A percentile compares a stretch with the other conserved stretches of the same genome.
Conservation (phyloP, 2,888 invertebrate species). For the Apoda limacodes region DNA sequence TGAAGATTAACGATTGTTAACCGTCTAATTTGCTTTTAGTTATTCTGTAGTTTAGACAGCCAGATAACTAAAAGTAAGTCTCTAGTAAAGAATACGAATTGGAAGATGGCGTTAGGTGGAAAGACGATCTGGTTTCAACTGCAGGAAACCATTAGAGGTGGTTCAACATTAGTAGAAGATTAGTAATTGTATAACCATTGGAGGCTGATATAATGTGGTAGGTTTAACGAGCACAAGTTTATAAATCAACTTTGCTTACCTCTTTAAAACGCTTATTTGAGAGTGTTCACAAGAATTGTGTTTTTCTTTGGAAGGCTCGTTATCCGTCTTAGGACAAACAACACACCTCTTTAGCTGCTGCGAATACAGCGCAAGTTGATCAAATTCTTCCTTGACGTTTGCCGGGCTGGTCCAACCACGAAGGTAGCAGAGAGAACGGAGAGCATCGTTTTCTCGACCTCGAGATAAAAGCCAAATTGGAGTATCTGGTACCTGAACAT, state of each 20-base stretch:
- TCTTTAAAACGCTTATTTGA: constrained; percentile 38
- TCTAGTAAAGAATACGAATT: no score
- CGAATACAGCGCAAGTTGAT: constrained; percentile 45
- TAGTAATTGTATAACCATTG: no score
- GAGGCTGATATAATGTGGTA: no score
- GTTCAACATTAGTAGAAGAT: no score
- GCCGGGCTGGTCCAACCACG: constrained; percentile 64
- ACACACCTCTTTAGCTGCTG: constrained; percentile 41
- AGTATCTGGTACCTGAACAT: constrained; percentile 65
- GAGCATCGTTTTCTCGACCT: constrained; percentile 58
- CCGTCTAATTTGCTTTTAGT: no score
- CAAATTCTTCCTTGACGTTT: constrained; percentile 56
- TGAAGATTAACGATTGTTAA: no score
- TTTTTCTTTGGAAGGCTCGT: constrained; percentile 23
- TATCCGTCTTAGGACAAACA: constrained; percentile 37
- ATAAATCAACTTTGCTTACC: constrained; percentile 30
- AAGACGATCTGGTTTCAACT: no score
- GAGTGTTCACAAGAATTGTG: constrained; percentile 48
- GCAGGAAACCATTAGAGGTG: no score
- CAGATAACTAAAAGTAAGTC: no score
- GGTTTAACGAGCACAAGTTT: no score
- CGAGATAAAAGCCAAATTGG: constrained; percentile 67
- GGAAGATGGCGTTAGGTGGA: no score
- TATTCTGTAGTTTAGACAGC: no score
- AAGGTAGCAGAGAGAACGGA: constrained; percentile 62